These are phyloP conservation scores for Muntiacus reevesi DNA, from an alignment of 2,113 vertebrate genomes.

Conservation along the genomic window DNA sequence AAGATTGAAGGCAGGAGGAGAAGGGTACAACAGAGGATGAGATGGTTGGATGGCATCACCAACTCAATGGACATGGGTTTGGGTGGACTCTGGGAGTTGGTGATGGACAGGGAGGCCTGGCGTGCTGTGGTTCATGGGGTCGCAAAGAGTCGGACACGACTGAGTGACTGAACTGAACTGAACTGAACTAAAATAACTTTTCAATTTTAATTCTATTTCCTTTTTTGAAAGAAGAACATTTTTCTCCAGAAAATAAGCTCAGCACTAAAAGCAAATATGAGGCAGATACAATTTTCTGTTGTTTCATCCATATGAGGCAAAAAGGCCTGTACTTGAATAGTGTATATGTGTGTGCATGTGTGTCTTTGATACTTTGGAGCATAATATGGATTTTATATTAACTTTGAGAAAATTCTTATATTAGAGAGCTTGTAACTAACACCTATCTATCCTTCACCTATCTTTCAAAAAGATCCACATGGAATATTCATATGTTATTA, in stretches of 20 bases:
- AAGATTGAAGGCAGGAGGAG: too few species aligned
- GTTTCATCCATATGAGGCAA: not conserved
- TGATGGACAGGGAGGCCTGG: too few species aligned
- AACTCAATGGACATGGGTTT: too few species aligned
- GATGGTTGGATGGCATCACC: too few species aligned
- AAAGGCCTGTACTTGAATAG: not conserved
- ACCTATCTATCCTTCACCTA: not conserved
- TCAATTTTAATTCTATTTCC: not conserved
- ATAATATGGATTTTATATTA: not conserved
- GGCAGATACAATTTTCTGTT: not conserved
- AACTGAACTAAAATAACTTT: not conserved
- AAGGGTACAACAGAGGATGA: too few species aligned
- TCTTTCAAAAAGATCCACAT: not conserved
- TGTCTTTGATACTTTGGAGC: not conserved
- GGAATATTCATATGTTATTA: not conserved
- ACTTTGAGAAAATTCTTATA: slow-evolving; percentile 2
- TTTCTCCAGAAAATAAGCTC: not conserved
- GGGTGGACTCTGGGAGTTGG: too few species aligned
- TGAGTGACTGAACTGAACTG: too few species aligned
- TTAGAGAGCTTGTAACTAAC: not conserved
- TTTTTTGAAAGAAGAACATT: not conserved
- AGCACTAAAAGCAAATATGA: not conserved
- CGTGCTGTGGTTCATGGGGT: too few species aligned
- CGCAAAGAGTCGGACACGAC: too few species aligned
- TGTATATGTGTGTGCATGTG: not conserved